Base-by-base conservation (phyloP, 2,888 invertebrate species). In the Heliconius charithonia region DNA sequence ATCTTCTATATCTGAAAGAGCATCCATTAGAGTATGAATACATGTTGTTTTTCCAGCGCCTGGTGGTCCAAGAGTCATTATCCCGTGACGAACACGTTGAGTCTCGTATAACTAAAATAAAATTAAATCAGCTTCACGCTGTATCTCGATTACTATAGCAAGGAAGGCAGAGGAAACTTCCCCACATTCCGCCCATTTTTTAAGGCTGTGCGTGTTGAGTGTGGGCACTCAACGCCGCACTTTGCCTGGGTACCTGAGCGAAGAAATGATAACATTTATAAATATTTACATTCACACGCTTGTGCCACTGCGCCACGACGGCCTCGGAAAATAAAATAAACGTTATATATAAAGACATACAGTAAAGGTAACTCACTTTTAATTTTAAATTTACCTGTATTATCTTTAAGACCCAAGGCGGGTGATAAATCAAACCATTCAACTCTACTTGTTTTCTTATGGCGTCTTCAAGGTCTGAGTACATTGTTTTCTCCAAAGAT, bases 1-100 rank as follows among this genome's bases (percentile, higher is more conserved):
- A 65, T 97, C 96, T 65, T 98, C 99, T 88, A 97, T 97, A 86
- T 98, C 97, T 0, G 98, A 97, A 84, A 99, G 94, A 1, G 99
- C 97, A 88, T 97, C 97, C 98, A 99, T 99, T 63, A 99, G 95
- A 0, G 97, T 97, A 97, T 98, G 92, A 96, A 98, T 91, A 87
- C 99, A 99, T 19, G 97, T 97, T 0, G 99, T 98, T 94, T 99
- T 99, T 0, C 99, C 99, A 22, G 99, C 98, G 0, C 99, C 99
- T 32, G 98, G 97, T 0, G 99, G 99, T 0, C 99, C 99, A 76
- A 99, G 92, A 0, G 98, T 98, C 99, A 99, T 99, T 81, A 98
- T 98, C 16, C 99, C 99, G 88, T 99, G 99, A 16, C 99, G 96
- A 0, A 99, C 99, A 83, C 97, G 96, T 92, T 99, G 99, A 0